Conservation (phyloP, 2,797 vertebrate species). For the Sciurus carolinensis region DNA sequence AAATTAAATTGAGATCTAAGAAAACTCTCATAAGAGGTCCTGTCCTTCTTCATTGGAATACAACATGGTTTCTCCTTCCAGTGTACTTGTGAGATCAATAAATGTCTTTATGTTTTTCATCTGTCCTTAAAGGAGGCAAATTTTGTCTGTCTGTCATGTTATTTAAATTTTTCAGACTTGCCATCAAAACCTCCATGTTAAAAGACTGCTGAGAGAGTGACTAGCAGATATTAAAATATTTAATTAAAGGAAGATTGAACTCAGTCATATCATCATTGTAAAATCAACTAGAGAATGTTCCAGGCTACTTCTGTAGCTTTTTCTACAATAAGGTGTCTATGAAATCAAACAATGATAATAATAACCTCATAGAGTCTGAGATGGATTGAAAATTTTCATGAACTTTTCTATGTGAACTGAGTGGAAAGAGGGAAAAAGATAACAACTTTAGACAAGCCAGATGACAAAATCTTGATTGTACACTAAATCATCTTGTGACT, state of each 20-base stretch:
- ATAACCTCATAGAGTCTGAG: conserved; percentile 7
- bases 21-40: neutral
- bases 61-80: neutral
- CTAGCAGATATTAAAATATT: conserved; percentile 71
- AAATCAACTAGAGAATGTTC: conserved; percentile 50
- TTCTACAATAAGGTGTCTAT: neutral
- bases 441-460: conserved; percentile 20
- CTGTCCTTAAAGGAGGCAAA: conserved; percentile 30
- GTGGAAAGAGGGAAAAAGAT: conserved; percentile 28
- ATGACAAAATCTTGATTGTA: neutral
- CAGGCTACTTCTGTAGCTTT: conserved; percentile 43
- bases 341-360: conserved; percentile 50
- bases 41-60: neutral
- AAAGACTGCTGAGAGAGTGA: conserved; percentile 19
- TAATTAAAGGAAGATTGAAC: conserved; percentile 71
- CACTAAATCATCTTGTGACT: neutral
- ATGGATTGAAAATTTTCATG: neutral
- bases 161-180: conserved; percentile 58
- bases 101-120: conserved; percentile 30
- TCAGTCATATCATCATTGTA: conserved; percentile 64
- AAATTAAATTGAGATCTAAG: conserved; percentile 16
- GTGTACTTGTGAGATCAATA: neutral
- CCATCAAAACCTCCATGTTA: neutral
- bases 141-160: neutral
- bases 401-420: conserved; percentile 32